Conservation (phyloP, 2,797 vertebrate species). For the Nannoperca australis region DNA sequence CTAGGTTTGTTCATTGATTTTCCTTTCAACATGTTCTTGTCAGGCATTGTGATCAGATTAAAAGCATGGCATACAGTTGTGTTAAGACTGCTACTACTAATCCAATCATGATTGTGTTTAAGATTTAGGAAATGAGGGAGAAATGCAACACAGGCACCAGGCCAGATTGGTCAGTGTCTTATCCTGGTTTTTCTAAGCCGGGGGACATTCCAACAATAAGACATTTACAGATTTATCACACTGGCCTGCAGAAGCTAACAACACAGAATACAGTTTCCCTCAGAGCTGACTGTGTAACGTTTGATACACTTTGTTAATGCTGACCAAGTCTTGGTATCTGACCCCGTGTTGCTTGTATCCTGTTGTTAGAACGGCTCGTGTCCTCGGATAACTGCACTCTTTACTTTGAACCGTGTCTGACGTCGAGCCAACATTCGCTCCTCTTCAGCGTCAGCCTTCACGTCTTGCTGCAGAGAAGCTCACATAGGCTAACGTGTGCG, state of each 20-base stretch:
- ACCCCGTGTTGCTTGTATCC: neutral
- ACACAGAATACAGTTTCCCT: neutral
- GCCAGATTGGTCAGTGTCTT: neutral
- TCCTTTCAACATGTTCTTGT: neutral
- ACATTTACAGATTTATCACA: neutral
- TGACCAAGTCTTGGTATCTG: too few species aligned
- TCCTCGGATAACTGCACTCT: neutral
- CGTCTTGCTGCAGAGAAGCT: constrained; percentile 33
- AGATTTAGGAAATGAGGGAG: neutral
- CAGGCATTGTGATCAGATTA: neutral
- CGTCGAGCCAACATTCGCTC: constrained; percentile 19
- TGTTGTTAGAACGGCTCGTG: neutral
- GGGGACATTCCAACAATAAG: neutral
- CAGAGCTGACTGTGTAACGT: neutral
- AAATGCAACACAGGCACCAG: neutral
- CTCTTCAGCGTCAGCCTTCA: constrained; percentile 19
- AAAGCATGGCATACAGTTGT: neutral
- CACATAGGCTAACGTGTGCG: constrained; percentile 8
- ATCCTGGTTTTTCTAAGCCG: too few species aligned
- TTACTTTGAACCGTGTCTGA: constrained; percentile 9
- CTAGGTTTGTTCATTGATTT: neutral
- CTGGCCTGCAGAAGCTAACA: neutral
- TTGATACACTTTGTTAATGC: neutral
- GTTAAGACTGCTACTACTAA: neutral
- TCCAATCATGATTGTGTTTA: neutral